These are phyloP conservation scores for Cosmia pyralina DNA, from an alignment of 2,888 invertebrate genomes.

Conservation along the genomic window DNA sequence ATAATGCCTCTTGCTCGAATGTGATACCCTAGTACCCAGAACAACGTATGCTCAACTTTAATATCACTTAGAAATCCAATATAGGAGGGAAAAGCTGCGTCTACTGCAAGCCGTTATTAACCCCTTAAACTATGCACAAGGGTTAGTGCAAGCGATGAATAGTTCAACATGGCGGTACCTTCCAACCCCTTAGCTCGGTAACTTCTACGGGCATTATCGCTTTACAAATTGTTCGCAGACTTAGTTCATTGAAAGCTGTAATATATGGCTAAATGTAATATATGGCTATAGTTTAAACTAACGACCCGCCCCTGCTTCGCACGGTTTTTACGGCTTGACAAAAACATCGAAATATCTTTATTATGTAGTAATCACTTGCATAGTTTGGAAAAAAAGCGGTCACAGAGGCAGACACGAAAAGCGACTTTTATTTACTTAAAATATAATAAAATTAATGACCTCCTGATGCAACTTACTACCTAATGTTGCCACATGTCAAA, in stretches of 20 bases:
- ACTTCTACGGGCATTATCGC: conserved; percentile 27
- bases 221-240: conserved; percentile 20
- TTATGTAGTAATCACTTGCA: too few relatives aligned
- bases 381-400: too few relatives aligned
- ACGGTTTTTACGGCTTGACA: too few relatives aligned
- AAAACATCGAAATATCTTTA: too few relatives aligned
- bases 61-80: conserved; percentile 48
- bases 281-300: not conserved
- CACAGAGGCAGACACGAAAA: too few relatives aligned
- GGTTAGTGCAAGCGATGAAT: conserved; percentile 46
- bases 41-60: conserved; percentile 28
- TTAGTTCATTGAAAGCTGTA: conserved; percentile 17
- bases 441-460: too few relatives aligned
- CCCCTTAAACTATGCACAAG: conserved; percentile 57
- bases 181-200: conserved; percentile 29
- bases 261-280: not conserved
- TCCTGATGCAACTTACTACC: too few relatives aligned
- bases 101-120: conserved; percentile 51
- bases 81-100: conserved; percentile 18
- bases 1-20: not conserved
- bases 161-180: conserved; percentile 40
- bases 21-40: conserved; percentile 3
- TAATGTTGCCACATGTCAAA: too few relatives aligned
- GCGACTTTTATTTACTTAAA: too few relatives aligned
- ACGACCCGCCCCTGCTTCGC: too few relatives aligned